Percentiles rank a stretch among this genome's conserved stretches.
These are phyloP conservation scores for Odontamblyopus lacepedii DNA, from an alignment of 2,797 vertebrate species.

Conservation along the genomic window DNA sequence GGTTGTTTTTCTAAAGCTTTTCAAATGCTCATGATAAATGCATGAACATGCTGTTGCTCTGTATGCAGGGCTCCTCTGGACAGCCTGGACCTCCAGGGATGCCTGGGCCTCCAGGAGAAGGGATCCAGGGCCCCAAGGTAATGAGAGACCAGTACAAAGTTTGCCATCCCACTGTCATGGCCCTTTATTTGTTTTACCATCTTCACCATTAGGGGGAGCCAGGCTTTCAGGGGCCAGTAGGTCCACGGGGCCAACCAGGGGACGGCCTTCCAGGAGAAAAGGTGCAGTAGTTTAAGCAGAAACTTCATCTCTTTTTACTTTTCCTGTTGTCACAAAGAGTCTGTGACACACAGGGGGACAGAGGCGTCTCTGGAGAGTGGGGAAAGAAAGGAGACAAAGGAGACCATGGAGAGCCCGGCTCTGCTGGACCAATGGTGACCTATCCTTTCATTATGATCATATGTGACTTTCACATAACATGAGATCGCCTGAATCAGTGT, in stretches of 20 bases:
- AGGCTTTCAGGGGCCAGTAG: constrained; percentile 82
- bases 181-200: neutral
- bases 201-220: constrained; percentile 78
- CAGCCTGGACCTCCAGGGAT: constrained; percentile 78
- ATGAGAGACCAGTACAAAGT: neutral
- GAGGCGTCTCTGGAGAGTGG: constrained; percentile 76
- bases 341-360: constrained; percentile 74
- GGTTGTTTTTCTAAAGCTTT: neutral
- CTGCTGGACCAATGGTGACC: constrained; percentile 78
- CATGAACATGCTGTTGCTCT: neutral
- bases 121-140: constrained; percentile 88
- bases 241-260: constrained; percentile 82
- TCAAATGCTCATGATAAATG: neutral
- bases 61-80: constrained; percentile 79
- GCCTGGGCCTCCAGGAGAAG: constrained; percentile 81
- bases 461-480: neutral
- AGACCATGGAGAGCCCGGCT: constrained; percentile 79
- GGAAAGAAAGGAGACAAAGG: constrained; percentile 85
- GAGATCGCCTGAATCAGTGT: neutral
- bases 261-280: constrained; percentile 84
- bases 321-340: neutral
- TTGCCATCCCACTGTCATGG: neutral
- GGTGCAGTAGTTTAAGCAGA: constrained; percentile 65
- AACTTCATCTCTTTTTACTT: too few species aligned
- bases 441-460: neutral